A percentile compares a stretch with the other conserved stretches of the same genome.
phyloP scores from a whole-genome alignment of 2,888 invertebrate species.

The Lapara coniferarum region DNA sequence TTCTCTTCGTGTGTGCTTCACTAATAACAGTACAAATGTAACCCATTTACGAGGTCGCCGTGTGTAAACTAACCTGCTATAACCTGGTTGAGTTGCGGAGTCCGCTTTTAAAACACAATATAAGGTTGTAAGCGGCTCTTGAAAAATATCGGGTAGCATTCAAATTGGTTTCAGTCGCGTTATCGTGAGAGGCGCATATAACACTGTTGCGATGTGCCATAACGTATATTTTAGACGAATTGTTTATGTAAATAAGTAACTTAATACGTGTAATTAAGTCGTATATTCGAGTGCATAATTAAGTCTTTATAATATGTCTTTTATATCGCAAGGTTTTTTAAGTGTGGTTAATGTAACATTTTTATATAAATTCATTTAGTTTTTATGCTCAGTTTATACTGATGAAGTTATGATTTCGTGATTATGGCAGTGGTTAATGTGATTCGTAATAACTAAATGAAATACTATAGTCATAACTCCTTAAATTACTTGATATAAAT shows the following conservation, averaged over 20 bases:
- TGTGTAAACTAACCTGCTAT: conserved; percentile 28
- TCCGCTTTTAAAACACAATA: too few relatives aligned
- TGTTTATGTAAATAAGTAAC: conserved; percentile 20
- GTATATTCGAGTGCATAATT: conserved; percentile 23
- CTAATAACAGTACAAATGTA: conserved; percentile 34
- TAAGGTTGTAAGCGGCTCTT: background rate
- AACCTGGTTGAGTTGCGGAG: conserved; percentile 11
- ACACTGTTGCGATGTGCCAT: conserved; percentile 24
- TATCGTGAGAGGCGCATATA: conserved; percentile 25
- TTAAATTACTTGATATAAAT: too few relatives aligned
- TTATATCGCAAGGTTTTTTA: conserved; percentile 10
- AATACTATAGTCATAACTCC: background rate
- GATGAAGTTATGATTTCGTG: background rate
- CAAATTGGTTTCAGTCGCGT: conserved; percentile 1
- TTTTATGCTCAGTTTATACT: conserved; percentile 12
- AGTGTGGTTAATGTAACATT: background rate
- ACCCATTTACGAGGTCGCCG: conserved; percentile 37
- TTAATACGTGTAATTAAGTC: conserved; percentile 23
- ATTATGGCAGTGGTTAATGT: background rate
- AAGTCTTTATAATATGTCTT: conserved; percentile 19
- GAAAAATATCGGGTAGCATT: background rate
- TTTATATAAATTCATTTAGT: conserved; percentile 11
- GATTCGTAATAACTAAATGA: background rate
- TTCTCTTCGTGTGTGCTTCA: conserved; percentile 35
- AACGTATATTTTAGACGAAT: conserved; percentile 16